Conservation (phyloP, 1,140 invertebrate species). For the Brachionus plicatilis region DNA sequence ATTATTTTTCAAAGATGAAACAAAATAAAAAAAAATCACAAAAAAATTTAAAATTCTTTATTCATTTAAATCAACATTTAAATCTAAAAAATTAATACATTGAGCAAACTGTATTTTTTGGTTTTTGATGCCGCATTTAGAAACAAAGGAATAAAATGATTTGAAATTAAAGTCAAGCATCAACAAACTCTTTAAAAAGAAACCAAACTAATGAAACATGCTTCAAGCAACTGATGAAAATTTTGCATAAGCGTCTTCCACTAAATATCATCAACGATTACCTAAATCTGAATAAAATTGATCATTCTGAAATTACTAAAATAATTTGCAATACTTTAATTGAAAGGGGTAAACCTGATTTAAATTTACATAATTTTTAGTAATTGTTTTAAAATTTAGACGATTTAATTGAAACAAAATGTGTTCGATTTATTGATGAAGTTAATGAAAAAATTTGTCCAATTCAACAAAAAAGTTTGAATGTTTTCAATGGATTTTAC, state of each 20-base stretch:
- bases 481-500: constrained; percentile 2
- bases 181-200: not conserved
- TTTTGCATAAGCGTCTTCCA: not conserved
- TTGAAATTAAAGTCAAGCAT: no score
- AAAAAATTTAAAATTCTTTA: no score
- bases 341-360: not conserved
- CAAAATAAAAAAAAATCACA: no score
- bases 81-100: not conserved
- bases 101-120: no score
- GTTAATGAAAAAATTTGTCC: constrained; percentile 17
- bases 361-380: not conserved
- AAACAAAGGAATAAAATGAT: no score
- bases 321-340: constrained; percentile 5
- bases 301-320: constrained; percentile 2
- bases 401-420: not conserved
- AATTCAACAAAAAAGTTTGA: not conserved
- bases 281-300: not conserved
- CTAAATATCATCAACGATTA: not conserved
- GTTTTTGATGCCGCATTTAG: no score
- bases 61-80: no score
- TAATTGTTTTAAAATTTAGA: not conserved
- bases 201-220: not conserved
- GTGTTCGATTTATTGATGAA: constrained; percentile 31
- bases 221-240: not conserved
- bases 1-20: no score